Percentiles rank a stretch among this genome's conserved stretches.
Conservation (phyloP, 2,888 invertebrate genomes). For the Steromphala cineraria region DNA sequence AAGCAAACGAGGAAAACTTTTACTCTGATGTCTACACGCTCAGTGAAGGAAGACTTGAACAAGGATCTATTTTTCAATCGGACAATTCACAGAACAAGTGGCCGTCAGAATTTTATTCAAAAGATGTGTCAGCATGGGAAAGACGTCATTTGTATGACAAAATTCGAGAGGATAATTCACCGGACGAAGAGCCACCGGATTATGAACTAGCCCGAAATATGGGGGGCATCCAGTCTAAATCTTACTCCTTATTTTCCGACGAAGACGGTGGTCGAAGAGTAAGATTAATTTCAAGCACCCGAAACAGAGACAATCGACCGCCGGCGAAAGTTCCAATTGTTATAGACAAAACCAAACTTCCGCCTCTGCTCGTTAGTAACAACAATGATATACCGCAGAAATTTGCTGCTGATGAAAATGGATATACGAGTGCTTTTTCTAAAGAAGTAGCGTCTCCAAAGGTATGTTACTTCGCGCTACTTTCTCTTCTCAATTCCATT, state of each 20-base stretch:
- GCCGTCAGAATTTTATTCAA: not conserved
- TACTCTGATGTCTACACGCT: constrained; percentile 5
- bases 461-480: no score
- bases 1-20: not conserved
- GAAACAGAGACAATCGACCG: not conserved
- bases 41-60: not conserved
- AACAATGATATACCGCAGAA: not conserved
- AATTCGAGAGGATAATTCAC: not conserved
- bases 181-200: not conserved
- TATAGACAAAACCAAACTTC: not conserved
- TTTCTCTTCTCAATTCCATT: no score
- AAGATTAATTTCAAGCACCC: not conserved
- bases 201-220: not conserved
- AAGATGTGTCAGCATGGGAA: not conserved
- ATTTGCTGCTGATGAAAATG: not conserved
- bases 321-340: not conserved
- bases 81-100: not conserved
- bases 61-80: not conserved
- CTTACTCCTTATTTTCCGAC: not conserved
- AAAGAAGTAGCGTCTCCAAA: not conserved
- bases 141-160: not conserved
- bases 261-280: not conserved
- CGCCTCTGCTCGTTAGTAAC: not conserved
- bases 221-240: not conserved
- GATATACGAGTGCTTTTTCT: not conserved